These are phyloP conservation scores for Protomyctophum bolini DNA, from an alignment of 2,113 vertebrate species.

Conservation along the genomic window DNA sequence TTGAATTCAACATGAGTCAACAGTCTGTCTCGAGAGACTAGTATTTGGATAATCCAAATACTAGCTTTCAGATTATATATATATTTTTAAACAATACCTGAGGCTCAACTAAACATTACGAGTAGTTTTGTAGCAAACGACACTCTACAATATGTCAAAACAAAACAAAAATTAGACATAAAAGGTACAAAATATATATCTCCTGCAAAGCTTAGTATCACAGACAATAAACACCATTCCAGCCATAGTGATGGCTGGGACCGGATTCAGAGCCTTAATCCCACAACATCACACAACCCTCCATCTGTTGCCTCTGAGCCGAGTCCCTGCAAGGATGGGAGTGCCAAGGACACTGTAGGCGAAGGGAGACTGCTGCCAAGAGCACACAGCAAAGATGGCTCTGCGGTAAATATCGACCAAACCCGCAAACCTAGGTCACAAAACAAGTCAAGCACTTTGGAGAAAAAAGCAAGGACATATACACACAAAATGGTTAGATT, in stretches of 20 bases:
- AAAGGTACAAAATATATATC: constrained; percentile 57
- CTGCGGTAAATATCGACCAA: constrained; percentile 18
- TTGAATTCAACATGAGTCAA: no score
- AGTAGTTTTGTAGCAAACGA: not conserved
- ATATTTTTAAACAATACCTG: not conserved
- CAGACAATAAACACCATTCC: constrained; percentile 77
- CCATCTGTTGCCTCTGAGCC: constrained; percentile 84
- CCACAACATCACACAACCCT: constrained; percentile 81
- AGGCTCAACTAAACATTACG: not conserved
- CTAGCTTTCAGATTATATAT: not conserved
- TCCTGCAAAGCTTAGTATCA: constrained; percentile 70
- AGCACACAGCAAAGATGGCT: constrained; percentile 66
- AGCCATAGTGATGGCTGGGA: constrained; percentile 78
- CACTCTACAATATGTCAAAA: constrained; percentile 3
- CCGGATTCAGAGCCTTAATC: constrained; percentile 81
- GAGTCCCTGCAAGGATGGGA: constrained; percentile 73
- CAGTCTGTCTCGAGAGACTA: no score
- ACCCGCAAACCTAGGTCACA: constrained; percentile 65
- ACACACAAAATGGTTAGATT: constrained; percentile 5
- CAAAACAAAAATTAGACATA: constrained; percentile 10
- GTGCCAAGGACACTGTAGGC: constrained; percentile 82
- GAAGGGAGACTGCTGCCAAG: constrained; percentile 74
- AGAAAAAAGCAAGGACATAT: constrained; percentile 46
- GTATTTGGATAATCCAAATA: not conserved
- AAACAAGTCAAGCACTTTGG: constrained; percentile 51